phyloP scores from a whole-genome alignment of 2,113 vertebrate species.

The Baryphthengus martii region DNA sequence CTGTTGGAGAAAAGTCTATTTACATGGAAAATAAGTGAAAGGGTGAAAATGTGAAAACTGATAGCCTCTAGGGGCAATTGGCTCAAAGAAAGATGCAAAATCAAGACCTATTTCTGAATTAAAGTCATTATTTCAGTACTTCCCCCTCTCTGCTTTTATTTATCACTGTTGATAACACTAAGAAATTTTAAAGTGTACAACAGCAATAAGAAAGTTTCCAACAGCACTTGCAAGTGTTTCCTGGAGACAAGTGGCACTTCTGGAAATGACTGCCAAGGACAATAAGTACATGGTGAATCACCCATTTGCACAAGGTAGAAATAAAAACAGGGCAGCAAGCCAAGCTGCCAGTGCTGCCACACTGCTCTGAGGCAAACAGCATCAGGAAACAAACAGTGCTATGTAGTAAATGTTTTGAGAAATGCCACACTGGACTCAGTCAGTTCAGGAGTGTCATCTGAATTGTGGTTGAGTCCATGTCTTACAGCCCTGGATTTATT shows the following conservation, averaged over 20 bases:
- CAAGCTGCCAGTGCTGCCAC: neutral
- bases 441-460: neutral
- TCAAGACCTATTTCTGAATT: neutral
- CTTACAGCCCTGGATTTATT: neutral
- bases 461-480: neutral
- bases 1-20: neutral
- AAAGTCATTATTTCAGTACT: neutral
- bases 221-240: neutral
- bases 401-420: neutral
- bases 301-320: neutral
- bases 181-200: neutral
- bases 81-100: neutral
- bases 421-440: neutral
- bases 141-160: neutral
- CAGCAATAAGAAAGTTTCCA: neutral
- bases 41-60: neutral
- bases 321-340: neutral
- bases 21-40: neutral
- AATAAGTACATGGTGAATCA: neutral
- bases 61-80: neutral
- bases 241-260: neutral
- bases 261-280: constrained; percentile 19
- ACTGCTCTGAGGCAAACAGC: neutral
- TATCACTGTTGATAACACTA: neutral
- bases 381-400: neutral